phyloP scores from a whole-genome alignment of 1,140 invertebrate species.

The Hydropsyche tenuis region DNA sequence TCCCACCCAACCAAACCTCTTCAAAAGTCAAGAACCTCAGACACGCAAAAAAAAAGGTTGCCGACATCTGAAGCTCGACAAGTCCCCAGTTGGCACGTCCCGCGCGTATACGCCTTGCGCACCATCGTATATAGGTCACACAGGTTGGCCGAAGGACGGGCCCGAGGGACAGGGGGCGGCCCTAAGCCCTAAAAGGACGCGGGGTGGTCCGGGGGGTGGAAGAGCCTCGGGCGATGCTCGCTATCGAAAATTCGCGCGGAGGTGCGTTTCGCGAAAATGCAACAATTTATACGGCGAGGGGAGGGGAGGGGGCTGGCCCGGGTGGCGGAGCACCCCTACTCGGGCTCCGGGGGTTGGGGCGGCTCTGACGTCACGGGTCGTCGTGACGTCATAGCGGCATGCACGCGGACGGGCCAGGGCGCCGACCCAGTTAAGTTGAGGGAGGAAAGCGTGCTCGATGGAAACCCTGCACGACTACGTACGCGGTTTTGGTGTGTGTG shows the following conservation, averaged over 20 bases:
- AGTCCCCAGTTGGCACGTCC: too few species aligned
- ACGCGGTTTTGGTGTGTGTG: neutral
- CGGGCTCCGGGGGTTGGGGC: constrained; percentile 54
- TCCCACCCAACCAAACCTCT: too few species aligned
- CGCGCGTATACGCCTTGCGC: neutral
- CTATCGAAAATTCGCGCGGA: neutral
- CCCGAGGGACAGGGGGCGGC: neutral
- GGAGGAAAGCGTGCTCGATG: too few species aligned
- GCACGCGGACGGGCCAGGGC: constrained; percentile 42
- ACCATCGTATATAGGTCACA: constrained; percentile 21
- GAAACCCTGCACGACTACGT: neutral
- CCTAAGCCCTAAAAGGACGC: neutral
- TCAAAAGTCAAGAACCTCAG: too few species aligned
- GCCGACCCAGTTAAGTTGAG: constrained; percentile 35
- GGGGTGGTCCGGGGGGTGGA: neutral
- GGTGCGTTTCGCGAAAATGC: constrained; percentile 27
- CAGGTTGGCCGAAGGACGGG: constrained; percentile 19
- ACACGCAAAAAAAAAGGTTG: too few species aligned
- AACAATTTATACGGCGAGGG: constrained; percentile 27
- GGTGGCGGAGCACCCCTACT: constrained; percentile 39
- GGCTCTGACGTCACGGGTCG: constrained; percentile 58
- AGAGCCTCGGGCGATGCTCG: neutral
- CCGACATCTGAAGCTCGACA: too few species aligned
- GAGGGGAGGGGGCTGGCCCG: neutral
- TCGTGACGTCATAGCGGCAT: constrained; percentile 42